Evolutionary conservation across 1,140 invertebrate genomes (phyloP), one percentile per base, ranked within the genome.

Genomic region (Himalopsyche phryganea): DNA sequence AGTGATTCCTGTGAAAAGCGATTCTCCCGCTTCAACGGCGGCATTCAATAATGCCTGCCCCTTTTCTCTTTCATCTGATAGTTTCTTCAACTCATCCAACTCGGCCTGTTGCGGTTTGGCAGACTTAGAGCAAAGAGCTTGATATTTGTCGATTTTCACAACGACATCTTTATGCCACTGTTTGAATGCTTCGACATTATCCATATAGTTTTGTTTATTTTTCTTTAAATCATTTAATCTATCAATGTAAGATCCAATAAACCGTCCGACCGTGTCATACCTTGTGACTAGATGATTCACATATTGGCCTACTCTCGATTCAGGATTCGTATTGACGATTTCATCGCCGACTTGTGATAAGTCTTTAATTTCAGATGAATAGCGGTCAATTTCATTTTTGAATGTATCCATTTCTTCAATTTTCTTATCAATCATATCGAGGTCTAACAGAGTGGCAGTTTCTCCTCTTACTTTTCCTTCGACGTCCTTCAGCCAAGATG

Each of bases 21-120:
- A 83, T 76, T 98, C 94, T 9, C 92, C 94, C 45, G 86, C 81
- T 71, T 92, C 90, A 6, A 94, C 83, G 5, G 90, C 89, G 66
- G 81, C 84, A 66, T 90, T 93, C 0, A 96, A 75, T 23, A 92
- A 72, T 7, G 78, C 71, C 67, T 92, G 87, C 1, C 92, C 92
- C 61, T 84, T 80, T 65, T 95, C 87, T 69, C 91, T 83, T 63
- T 88, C 83, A 66, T 86, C 83, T 62, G 83, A 81, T 63, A 89
- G 86, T 28, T 75, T 77, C 69, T 90, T 90, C n/a, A 92, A 70
- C 67, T 89, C 85, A 57, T 86, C 83, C 15, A 92, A 73, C 67
- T 88, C 83, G 19, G 83, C 80, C 65, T 87, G 80, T 65, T 83
- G 83, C 5, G 84, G 82, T 68, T 85, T 90, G 11, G 81, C 80